Conservation (phyloP, 2,797 vertebrate genomes). For the Eulemur rubriventer region DNA sequence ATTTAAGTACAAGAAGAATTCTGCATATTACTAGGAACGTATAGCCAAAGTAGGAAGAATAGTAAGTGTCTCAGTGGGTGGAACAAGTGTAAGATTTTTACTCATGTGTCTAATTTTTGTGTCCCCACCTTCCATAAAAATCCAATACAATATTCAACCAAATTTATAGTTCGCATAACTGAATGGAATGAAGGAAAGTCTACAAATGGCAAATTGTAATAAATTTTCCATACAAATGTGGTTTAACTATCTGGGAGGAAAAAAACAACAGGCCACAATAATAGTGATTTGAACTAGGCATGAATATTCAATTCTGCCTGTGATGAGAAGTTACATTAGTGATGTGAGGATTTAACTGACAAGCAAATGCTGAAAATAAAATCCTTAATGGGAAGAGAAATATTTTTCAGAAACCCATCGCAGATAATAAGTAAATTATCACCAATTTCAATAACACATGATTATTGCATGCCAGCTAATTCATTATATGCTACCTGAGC, state of each 20-base stretch:
- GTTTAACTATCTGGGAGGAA: constrained; percentile 35
- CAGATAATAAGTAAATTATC: constrained; percentile 75
- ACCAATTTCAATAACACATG: constrained; percentile 63
- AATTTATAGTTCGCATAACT: constrained; percentile 54
- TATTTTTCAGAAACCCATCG: constrained; percentile 67
- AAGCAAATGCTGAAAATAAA: constrained; percentile 63
- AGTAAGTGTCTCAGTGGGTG: background rate
- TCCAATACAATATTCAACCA: constrained; percentile 12
- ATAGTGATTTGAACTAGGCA: constrained; percentile 64
- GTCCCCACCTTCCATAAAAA: background rate
- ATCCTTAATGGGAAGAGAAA: constrained; percentile 75
- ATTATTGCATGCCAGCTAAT: constrained; percentile 52
- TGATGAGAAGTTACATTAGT: constrained; percentile 74
- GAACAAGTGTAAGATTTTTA: constrained; percentile 31
- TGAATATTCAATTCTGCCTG: constrained; percentile 77
- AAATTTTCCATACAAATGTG: constrained; percentile 61
- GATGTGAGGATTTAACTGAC: constrained; percentile 66
- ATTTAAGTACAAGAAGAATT: constrained; percentile 4
- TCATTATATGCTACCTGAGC: constrained; percentile 3
- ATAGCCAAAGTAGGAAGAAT: constrained; percentile 2
- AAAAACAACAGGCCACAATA: constrained; percentile 66
- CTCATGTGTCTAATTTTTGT: constrained; percentile 42
- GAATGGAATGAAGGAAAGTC: constrained; percentile 44
- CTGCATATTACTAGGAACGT: background rate
- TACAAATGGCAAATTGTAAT: constrained; percentile 61